Conservation (phyloP, 1,140 invertebrate species). For the roundworm (Caenorhabditis elegans) region WBcel235 BX284604.4:10610001-10610500, state of each 20-base stretch:
- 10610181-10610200: too few species aligned
- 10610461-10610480: too few species aligned
- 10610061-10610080: background rate
- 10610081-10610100: background rate
- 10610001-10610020: background rate
- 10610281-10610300: background rate
- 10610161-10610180: background rate
- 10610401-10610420: too few species aligned
- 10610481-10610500: too few species aligned
- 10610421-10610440: too few species aligned
- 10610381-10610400: too few species aligned
- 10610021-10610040: background rate
- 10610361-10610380: too few species aligned
- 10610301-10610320: too few species aligned
- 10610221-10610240: too few species aligned
- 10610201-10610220: background rate
- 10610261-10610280: too few species aligned
- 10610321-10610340: background rate
- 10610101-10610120: background rate
- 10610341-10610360: background rate
- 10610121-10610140: background rate
- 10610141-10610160: background rate
- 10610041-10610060: background rate
- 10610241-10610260: constrained; percentile 4
- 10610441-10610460: too few species aligned